Evolutionary conservation across 1,140 invertebrate species (phyloP), one percentile per base, ranked within the genome.

Genomic region (Tachypleus tridentatus): DNA sequence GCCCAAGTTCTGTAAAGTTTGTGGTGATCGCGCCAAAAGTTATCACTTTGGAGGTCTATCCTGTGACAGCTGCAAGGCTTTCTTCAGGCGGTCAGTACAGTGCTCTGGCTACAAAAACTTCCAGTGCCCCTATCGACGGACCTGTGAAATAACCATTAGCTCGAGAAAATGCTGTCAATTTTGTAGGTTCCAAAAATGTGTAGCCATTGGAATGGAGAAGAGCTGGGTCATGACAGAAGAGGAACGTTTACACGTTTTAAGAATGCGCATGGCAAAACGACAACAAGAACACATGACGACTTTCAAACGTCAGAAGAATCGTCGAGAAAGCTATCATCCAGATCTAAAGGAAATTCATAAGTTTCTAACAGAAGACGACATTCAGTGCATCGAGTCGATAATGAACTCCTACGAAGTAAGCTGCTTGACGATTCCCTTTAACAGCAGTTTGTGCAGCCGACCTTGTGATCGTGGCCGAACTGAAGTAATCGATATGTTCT

Each of bases 151-250:
- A 57, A 74, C 70, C 50, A 71, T 76, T 10, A 68, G 58, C 3
- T 74, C 74, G 4, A 62, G 75, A 50, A 76, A 76, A 62, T 70
- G 70, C 57, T 76, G 75, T 59, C 75, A 78, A 67, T 68, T 67
- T 58, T 78, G 75, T 70, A 74, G 78, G 51, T 78, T 79, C 63
- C 64, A 77, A 57, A 77, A 77, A 70, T 79, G 78, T 67, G 58
- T 78, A 4, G 64, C 68, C 0, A 79, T 78, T 62, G 78, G 78
- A 51, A 79, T 79, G 78, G 78, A 79, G 69, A 79, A 75, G 50
- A 74, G 76, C 47, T 79, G 77, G 78, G 77, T 79, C 6, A 79
- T 79, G 77, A 74, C 72, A 5, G 78, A 79, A 60, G 73, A 77
- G n/a, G 77, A 79, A 66, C 58, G 77, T 49, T 64, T 71, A 11